These are phyloP conservation scores for Sinella curviseta DNA, from an alignment of 1,140 invertebrate genomes.

Conservation along the genomic window DNA sequence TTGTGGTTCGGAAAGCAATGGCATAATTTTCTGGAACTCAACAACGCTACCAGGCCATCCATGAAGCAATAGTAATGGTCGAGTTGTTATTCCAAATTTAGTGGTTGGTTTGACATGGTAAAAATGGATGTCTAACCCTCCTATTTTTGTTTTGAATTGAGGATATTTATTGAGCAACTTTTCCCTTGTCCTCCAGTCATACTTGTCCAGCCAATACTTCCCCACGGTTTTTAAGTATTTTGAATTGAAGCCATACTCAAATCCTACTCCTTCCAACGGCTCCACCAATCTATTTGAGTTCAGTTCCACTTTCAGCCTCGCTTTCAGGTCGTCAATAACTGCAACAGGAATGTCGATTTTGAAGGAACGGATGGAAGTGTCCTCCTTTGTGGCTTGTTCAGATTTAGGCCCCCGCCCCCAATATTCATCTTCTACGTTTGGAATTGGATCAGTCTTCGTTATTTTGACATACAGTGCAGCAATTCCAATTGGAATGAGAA, in stretches of 20 bases:
- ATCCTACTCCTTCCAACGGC: conserved; percentile 48
- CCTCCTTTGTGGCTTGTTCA: conserved; percentile 30
- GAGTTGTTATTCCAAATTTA: conserved; percentile 44
- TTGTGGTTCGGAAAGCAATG: conserved; percentile 62
- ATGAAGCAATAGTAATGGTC: conserved; percentile 59
- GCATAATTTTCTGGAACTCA: no score
- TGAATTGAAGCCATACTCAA: conserved; percentile 57
- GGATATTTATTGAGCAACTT: conserved; percentile 65
- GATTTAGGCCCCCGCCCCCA: conserved; percentile 58
- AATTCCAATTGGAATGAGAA: no score
- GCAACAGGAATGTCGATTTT: conserved; percentile 43
- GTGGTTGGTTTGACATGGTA: conserved; percentile 63
- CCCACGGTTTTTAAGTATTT: conserved; percentile 61
- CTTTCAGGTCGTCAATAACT: conserved; percentile 63
- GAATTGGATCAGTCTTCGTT: conserved; percentile 32
- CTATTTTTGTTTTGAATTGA: conserved; percentile 68
- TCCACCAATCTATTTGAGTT: background rate
- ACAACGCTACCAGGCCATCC: conserved; percentile 65
- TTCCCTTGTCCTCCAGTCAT: conserved; percentile 73
- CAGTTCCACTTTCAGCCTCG: conserved; percentile 31
- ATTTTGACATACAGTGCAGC: no score
- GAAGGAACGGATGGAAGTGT: conserved; percentile 44
- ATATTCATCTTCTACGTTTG: conserved; percentile 53
- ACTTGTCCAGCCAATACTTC: conserved; percentile 71
- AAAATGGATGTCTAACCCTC: conserved; percentile 75